These are phyloP conservation scores for Ceratotherium simum DNA, from an alignment of 2,113 vertebrate species.

Conservation along the genomic window DNA sequence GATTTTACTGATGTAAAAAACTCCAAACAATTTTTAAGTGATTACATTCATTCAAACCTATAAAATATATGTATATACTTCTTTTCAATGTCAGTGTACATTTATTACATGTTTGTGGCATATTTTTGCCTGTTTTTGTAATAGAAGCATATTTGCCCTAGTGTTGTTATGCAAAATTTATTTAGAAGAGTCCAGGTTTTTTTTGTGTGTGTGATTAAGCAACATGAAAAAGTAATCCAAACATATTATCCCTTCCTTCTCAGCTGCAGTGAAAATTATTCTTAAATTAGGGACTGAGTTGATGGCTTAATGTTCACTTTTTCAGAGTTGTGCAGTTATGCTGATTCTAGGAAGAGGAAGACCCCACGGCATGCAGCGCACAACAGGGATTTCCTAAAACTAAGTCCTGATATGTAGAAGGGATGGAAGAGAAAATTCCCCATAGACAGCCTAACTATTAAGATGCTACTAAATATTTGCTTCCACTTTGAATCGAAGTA, in stretches of 20 bases:
- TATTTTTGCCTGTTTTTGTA: not conserved
- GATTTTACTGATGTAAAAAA: not conserved
- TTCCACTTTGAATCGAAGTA: not conserved
- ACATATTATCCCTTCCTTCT: not conserved
- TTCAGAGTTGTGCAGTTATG: not conserved
- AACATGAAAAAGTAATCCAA: not conserved
- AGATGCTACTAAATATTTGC: not conserved
- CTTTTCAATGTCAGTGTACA: not conserved
- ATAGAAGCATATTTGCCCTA: not conserved
- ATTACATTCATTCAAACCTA: not conserved
- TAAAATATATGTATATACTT: not conserved
- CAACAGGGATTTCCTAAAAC: not conserved
- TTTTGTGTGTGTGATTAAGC: not conserved
- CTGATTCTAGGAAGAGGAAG: not conserved
- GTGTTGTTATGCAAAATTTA: not conserved
- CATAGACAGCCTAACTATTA: not conserved
- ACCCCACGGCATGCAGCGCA: accelerated
- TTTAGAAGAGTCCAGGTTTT: not conserved
- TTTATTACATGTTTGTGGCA: not conserved
- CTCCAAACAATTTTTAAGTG: not conserved
- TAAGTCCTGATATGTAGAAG: not conserved
- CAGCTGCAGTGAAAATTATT: not conserved
- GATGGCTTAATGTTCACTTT: not conserved
- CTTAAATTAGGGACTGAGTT: not conserved
- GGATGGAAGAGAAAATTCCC: not conserved